phyloP scores from a whole-genome alignment of 2,888 invertebrate species.

The Abscondita cerata region DNA sequence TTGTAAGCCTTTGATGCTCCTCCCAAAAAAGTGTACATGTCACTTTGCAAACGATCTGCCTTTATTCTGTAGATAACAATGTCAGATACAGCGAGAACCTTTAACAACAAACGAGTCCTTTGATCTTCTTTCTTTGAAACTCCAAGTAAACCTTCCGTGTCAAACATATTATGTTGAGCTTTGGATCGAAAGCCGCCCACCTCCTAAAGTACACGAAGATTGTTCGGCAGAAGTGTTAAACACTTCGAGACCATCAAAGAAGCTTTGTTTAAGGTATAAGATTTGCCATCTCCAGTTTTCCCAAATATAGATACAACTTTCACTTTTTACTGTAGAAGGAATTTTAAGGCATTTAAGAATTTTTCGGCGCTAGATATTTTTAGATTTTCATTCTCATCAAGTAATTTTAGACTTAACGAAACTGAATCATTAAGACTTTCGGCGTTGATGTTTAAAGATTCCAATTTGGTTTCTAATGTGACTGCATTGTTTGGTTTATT shows the following conservation, averaged over 20 bases:
- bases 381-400: conserved; percentile 69
- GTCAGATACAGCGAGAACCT: conserved; percentile 83
- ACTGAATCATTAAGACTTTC: conserved; percentile 30
- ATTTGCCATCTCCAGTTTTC: conserved; percentile 85
- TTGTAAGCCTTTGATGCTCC: conserved; percentile 78
- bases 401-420: conserved; percentile 62
- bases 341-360: conserved; percentile 62
- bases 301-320: conserved; percentile 86
- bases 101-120: conserved; percentile 73
- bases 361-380: conserved; percentile 64
- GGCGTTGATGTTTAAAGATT: conserved; percentile 37
- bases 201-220: conserved; percentile 76
- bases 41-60: conserved; percentile 76
- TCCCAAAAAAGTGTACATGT: conserved; percentile 80
- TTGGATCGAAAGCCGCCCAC: conserved; percentile 76
- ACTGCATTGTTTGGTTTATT: conserved; percentile 17
- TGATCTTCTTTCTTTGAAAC: conserved; percentile 66
- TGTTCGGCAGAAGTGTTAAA: conserved; percentile 74
- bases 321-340: conserved; percentile 62
- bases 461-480: conserved; percentile 29
- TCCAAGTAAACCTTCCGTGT: conserved; percentile 82
- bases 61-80: conserved; percentile 79
- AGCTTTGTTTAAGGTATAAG: conserved; percentile 77
- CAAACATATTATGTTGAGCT: conserved; percentile 73
- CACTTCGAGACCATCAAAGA: conserved; percentile 68